These are phyloP conservation scores for Eurystomus gularis DNA, from an alignment of 2,113 vertebrate genomes.

Conservation along the genomic window DNA sequence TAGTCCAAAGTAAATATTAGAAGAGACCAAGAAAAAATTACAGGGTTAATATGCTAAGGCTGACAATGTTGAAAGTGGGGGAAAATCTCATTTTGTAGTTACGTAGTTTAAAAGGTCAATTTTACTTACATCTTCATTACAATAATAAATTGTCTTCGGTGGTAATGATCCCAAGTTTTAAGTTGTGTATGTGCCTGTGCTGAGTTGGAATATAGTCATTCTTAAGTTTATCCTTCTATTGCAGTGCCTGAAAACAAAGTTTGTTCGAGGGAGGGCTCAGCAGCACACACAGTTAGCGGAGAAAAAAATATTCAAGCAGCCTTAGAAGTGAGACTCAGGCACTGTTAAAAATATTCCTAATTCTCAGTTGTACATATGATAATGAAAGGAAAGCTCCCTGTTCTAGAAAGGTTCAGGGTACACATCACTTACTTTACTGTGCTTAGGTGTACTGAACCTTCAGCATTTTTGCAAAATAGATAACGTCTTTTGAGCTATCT, in stretches of 20 bases:
- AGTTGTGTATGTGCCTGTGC: neutral
- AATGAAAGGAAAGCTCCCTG: neutral
- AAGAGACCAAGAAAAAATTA: neutral
- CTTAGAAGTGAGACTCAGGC: neutral
- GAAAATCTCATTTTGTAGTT: neutral
- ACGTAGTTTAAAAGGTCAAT: neutral
- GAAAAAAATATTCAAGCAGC: neutral
- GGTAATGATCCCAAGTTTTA: neutral
- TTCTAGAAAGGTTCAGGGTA: neutral
- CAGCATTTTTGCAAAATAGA: neutral
- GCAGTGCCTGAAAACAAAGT: neutral
- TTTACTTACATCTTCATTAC: neutral
- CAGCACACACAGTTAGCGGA: neutral
- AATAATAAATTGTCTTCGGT: neutral
- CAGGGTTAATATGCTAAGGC: neutral
- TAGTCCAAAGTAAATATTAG: neutral
- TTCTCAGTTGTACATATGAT: accelerated
- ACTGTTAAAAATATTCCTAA: neutral
- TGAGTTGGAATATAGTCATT: neutral
- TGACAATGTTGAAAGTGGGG: neutral
- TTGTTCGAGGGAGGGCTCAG: neutral
- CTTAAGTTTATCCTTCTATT: neutral
- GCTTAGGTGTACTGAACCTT: neutral
- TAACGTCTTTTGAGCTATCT: neutral
- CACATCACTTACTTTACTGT: neutral